Evolutionary conservation across 2,113 vertebrate genomes (phyloP).

Genomic region (Sinocyclocheilus rhinocerous): DNA sequence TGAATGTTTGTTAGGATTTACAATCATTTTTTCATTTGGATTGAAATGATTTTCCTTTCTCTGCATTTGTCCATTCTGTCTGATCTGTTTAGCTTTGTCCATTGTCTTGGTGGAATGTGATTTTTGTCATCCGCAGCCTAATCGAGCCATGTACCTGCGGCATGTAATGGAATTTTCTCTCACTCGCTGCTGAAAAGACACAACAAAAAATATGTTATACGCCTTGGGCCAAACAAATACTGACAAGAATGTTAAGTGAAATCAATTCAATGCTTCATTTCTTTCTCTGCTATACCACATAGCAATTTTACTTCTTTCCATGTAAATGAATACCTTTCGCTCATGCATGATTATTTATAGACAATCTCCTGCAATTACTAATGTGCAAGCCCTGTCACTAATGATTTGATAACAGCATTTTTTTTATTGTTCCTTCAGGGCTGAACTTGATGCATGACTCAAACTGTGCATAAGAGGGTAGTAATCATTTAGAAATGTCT

Average conservation of each 20-base stretch:
- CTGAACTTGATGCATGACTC: conserved; percentile 15
- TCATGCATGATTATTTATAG: conserved; percentile 27
- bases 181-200: background rate
- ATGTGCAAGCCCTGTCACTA: background rate
- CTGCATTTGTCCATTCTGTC: background rate
- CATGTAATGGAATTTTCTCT: conserved; percentile 9
- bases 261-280: background rate
- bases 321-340: conserved; percentile 9
- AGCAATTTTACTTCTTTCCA: conserved; percentile 8
- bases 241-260: conserved; percentile 27
- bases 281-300: background rate
- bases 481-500: conserved; percentile 15
- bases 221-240: conserved; percentile 22
- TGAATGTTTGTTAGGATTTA: background rate
- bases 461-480: conserved; percentile 11
- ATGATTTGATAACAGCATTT: conserved; percentile 18
- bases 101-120: background rate
- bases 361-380: conserved; percentile 21
- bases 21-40: background rate
- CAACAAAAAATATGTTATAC: conserved; percentile 1
- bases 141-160: background rate
- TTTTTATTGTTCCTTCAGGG: background rate
- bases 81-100: background rate
- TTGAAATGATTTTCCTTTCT: background rate
- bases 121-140: conserved; percentile 4